Base-by-base conservation (phyloP, 2,113 vertebrate genomes). In the Carettochelys insculpta region DNA sequence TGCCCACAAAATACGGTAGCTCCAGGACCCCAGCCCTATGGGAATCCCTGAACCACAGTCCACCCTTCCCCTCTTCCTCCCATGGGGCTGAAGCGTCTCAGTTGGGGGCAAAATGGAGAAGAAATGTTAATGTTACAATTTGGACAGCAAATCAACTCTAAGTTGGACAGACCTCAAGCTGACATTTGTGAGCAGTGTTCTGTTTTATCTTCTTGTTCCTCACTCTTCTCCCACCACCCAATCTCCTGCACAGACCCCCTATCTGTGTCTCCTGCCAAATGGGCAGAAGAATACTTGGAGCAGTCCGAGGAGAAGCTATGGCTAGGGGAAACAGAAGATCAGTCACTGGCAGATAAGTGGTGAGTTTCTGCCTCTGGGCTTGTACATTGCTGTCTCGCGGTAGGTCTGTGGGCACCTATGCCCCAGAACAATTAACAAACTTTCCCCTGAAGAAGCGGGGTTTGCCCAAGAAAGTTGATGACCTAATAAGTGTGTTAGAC, bases 291-390 rank as follows among this genome's bases (percentile, higher is more conserved):
- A 73, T 99, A 99, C 91, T 96, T 99, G 89, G 99, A 99, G 94
- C 99, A 99, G 93, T 99, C 99, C 0, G 99, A 99, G 97, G 99
- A 99, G 97, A 99, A 99, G 88, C 95, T 99, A 80, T 99, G 99
- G 99, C 97, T 99, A 75, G 99, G 99, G 85, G 99, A 99, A 85
- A 96, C 98, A 0, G 99, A 99, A 97, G 98, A 94, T 97, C 97
- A 48, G 96, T 96, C 53, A 4, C 89, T 98, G 97, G 98, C 98
- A 90, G 97, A 99, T 96, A 97, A 96, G 79, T 95, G 95, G 94
- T 98, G 92, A 97, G 98, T 96, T 38, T 68, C 61, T 65, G 53
- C 9, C 53, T 54, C 9, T 54, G 31, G 16, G 17, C 31, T 8
- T 65, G 61, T n/a, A 34, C 34, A 4, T n/a, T 9, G 61, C n/a